Percentiles rank a stretch among this genome's conserved stretches.
These are phyloP conservation scores for Heteractis magnifica DNA, from an alignment of 92 coral and sea anemone genomes.

Conservation along the genomic window DNA sequence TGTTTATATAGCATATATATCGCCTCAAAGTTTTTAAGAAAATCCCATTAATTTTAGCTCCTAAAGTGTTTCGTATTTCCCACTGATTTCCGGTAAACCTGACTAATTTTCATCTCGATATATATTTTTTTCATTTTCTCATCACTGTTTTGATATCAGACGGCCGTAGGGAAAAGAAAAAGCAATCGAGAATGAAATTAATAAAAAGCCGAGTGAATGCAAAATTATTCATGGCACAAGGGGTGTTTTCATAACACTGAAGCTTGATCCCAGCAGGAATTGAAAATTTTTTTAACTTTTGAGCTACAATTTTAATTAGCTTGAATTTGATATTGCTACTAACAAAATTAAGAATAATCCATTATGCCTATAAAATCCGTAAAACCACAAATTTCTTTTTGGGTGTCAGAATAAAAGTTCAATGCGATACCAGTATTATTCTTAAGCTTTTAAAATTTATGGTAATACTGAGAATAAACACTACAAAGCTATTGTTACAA, in stretches of 20 bases:
- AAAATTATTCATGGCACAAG: not conserved
- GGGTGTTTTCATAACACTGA: not conserved
- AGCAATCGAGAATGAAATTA: slow-evolving; percentile 9
- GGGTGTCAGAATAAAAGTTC: too few relatives aligned
- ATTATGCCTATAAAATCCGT: too few relatives aligned
- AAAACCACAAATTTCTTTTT: too few relatives aligned
- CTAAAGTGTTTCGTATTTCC: slow-evolving; percentile 9
- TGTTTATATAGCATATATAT: slow-evolving; percentile 9
- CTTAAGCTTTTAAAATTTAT: too few relatives aligned
- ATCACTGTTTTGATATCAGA: not conserved
- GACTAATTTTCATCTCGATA: not conserved
- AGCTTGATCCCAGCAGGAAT: not conserved
- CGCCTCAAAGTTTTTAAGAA: not conserved
- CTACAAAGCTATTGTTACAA: too few relatives aligned
- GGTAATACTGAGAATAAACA: too few relatives aligned
- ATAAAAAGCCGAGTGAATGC: not conserved
- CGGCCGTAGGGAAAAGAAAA: not conserved
- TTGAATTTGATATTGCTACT: too few relatives aligned
- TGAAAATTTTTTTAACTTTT: too few relatives aligned
- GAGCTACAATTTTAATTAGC: too few relatives aligned
- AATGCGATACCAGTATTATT: too few relatives aligned
- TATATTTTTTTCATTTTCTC: not conserved
- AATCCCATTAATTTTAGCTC: slow-evolving; percentile 11
- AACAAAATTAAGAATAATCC: too few relatives aligned
- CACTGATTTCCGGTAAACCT: slow-evolving; percentile 7